Evolutionary conservation across 1,140 invertebrate genomes (phyloP), one percentile per base, ranked within the genome.

Genomic region (Aphaenogaster ashmeadi): DNA sequence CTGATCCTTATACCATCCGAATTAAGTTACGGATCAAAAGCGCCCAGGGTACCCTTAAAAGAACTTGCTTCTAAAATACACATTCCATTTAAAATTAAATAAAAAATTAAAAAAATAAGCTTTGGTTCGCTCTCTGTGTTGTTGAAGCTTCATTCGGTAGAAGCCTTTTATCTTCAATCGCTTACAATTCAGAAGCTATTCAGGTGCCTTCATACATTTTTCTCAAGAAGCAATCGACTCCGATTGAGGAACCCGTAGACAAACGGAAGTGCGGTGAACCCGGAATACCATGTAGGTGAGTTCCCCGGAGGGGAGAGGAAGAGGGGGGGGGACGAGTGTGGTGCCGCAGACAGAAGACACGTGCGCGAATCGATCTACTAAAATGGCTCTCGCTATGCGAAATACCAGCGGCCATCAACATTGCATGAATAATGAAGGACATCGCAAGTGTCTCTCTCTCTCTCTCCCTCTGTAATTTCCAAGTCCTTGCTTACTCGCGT

Each of bases 381-480:
- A 86, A 86, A 86, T 67, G 58, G 71, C 60, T 79, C 36, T 79
- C 27, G 47, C 74, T 41, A 67, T 56, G 21, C 80, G 41, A 84
- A 86, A 67, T 79, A 86, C 36, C n/a, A 18, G 44, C 21, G 67
- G n/a, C 58, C 58, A 79, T 86, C 83, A 86, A 64, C 72, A 86
- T 86, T 52, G 47, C 36, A 79, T 86, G 74, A 86, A 86, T 86
- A 86, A 86, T 86, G 27, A 86, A 86, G 3, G 8, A 54, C 44
- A 47, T 52, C 7, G 18, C 33, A 38, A 72, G 18, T 72, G 1
- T 44, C 36, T 67, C 47, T 54, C n/a, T 52, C 27, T 27, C 9
- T 56, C 15, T 36, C 36, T n/a, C 36, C 44, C 15, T 41, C 11
- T 13, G 52, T 74, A 83, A 83, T 74, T 58, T 13, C 1, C 52